Base-by-base conservation (phyloP, 2,888 invertebrate genomes). In the Physocephala rufipes region DNA sequence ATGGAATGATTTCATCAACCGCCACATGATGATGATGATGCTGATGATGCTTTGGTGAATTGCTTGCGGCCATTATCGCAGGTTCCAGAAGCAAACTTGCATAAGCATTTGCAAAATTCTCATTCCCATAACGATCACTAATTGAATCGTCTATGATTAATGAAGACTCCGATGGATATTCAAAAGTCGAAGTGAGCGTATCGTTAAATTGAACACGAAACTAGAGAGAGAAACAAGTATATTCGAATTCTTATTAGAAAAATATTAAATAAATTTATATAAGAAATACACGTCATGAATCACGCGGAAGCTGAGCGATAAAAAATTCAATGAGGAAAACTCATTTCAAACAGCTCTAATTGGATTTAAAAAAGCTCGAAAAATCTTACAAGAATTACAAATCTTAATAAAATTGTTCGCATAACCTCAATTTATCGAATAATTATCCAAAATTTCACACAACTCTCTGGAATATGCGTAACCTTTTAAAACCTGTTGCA, bases 81-180 rank as follows among this genome's bases (percentile, higher is more conserved):
- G 76, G 53, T 74, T 77, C 75, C 77, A 73, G 67, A 72, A 77
- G 78, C 45, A 80, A 71, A 74, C 82, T 80, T 67, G 81, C 78
- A 74, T 80, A 81, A 43, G 74, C 69, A 30, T 73, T 74, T 49
- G 72, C 61, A 45, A 74, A 66, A 21, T 74, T 69, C 61, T 74
- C 74, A 55, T 58, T 30, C 13, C 24, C 36, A 62, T 67, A 70
- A 51, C 61, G 71, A 77, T 81, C 82, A 68, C 77, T 79, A 58
- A 62, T 74, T 78, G 87, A 87, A 76, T 92, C 92, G 82, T 92
- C 90, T 81, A 92, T 90, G 81, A 91, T 86, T 81, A 95, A 87
- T 61, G 95, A 94, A 74, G 92, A 90, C 88, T 97, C 97, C 72
- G 95, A 95, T 68, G 96, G 96, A 87, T 97, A 97, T 88, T 97